phyloP scores from a whole-genome alignment of 2,113 vertebrate genomes.

The Nesospiza acunhae region DNA sequence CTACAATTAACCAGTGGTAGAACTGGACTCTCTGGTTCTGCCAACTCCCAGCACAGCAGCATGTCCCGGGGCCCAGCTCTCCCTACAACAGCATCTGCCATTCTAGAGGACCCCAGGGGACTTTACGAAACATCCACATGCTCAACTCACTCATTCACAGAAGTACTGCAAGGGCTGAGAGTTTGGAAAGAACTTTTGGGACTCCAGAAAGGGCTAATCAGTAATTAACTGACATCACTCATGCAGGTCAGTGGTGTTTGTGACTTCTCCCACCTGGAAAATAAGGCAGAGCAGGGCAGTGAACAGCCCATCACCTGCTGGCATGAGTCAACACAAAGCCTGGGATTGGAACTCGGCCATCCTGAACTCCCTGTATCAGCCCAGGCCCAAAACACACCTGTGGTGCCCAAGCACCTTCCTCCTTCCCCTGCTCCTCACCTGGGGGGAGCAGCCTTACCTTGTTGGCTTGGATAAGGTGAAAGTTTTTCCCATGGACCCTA shows the following conservation, averaged over 20 bases:
- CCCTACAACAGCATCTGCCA: constrained; percentile 43
- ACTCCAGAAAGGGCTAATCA: constrained; percentile 66
- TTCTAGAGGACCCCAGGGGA: constrained; percentile 60
- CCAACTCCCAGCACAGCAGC: constrained; percentile 67
- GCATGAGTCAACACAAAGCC: constrained; percentile 52
- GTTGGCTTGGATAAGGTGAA: constrained; percentile 95
- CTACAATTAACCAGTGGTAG: constrained; percentile 18
- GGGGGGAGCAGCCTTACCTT: constrained; percentile 79
- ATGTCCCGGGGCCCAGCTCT: constrained; percentile 49
- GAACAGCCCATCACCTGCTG: constrained; percentile 63
- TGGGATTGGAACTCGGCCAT: constrained; percentile 26
- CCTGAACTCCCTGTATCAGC: constrained; percentile 34
- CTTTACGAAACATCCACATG: constrained; percentile 64
- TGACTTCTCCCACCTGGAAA: constrained; percentile 66
- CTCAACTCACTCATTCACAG: constrained; percentile 67
- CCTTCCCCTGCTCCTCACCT: not conserved
- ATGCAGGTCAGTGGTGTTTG: constrained; percentile 64
- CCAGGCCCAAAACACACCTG: not conserved
- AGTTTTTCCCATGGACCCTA: constrained; percentile 95
- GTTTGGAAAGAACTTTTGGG: constrained; percentile 69
- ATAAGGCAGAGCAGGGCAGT: constrained; percentile 68
- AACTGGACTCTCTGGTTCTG: constrained; percentile 66
- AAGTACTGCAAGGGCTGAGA: constrained; percentile 64
- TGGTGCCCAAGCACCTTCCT: not conserved
- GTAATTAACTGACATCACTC: constrained; percentile 68